phyloP scores from a whole-genome alignment of 2,113 vertebrate species.

The Telmatochromis bifrenatus region DNA sequence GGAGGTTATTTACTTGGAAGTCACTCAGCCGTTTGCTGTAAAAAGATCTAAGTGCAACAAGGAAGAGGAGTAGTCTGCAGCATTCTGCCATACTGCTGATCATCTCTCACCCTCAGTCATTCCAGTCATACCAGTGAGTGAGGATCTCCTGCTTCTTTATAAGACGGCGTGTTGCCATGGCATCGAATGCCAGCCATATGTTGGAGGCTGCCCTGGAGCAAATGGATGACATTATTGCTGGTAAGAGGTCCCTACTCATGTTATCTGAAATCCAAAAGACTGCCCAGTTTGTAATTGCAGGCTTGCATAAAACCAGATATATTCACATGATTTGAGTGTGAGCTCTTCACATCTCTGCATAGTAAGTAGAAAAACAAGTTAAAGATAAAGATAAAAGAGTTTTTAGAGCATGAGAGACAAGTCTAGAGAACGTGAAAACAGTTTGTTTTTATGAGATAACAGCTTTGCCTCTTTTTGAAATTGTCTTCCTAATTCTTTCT shows the following conservation, averaged over 20 bases:
- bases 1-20: conserved; percentile 40
- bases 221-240: conserved; percentile 92
- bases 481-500: background rate
- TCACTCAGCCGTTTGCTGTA: conserved; percentile 23
- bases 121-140: background rate
- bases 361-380: background rate
- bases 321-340: background rate
- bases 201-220: conserved; percentile 86
- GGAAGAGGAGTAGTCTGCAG: conserved; percentile 13
- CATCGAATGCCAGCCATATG: conserved; percentile 81
- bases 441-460: background rate
- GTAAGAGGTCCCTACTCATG: conserved; percentile 63
- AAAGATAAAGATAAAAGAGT: background rate
- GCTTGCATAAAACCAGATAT: background rate
- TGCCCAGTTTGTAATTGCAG: conserved; percentile 23
- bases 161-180: conserved; percentile 64
- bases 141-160: background rate
- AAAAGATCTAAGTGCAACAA: conserved; percentile 6
- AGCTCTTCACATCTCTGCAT: background rate
- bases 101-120: background rate
- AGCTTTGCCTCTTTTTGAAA: background rate
- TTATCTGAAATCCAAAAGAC: background rate
- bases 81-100: background rate
- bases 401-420: background rate
- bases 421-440: background rate